These are phyloP conservation scores for Leucozona laternaria DNA, from an alignment of 2,888 invertebrate species.

Conservation along the genomic window DNA sequence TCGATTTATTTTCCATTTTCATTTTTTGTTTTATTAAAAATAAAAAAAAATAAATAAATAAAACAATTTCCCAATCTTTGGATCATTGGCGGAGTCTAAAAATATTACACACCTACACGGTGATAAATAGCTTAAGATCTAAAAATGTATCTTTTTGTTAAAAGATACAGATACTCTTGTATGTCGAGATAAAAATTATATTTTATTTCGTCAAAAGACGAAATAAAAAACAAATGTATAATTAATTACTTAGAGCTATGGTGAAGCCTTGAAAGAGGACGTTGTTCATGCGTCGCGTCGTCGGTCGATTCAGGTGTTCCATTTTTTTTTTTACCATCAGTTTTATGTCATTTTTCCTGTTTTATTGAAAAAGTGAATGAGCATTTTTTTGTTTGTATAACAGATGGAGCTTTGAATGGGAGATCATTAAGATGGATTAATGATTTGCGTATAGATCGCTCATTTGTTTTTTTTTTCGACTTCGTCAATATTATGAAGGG, in stretches of 20 bases:
- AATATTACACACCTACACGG: conserved; percentile 51
- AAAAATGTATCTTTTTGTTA: conserved; percentile 63
- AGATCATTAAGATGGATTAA: conserved; percentile 1
- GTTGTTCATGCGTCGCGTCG: background rate
- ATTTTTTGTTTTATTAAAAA: conserved; percentile 1
- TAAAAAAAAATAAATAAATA: conserved; percentile 33
- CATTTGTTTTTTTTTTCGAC: conserved; percentile 10
- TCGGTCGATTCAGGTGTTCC: conserved; percentile 49
- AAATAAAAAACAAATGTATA: conserved; percentile 38
- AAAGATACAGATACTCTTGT: conserved; percentile 7
- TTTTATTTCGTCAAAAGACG: conserved; percentile 51
- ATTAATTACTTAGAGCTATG: conserved; percentile 55
- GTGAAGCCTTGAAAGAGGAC: conserved; percentile 47
- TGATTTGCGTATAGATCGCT: background rate
- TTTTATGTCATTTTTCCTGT: conserved; percentile 23
- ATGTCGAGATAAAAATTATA: conserved; percentile 1
- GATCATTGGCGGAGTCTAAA: conserved; percentile 63
- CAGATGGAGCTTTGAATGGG: conserved; percentile 12
- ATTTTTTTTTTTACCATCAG: conserved; percentile 1
- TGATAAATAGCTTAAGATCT: conserved; percentile 53
- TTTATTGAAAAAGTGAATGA: conserved; percentile 35
- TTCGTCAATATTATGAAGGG: background rate
- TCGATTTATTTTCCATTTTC: conserved; percentile 25
- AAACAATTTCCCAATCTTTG: conserved; percentile 61
- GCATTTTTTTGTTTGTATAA: background rate